Evolutionary conservation across 2,113 vertebrate genomes (phyloP).

Genomic region (Origma solitaria): DNA sequence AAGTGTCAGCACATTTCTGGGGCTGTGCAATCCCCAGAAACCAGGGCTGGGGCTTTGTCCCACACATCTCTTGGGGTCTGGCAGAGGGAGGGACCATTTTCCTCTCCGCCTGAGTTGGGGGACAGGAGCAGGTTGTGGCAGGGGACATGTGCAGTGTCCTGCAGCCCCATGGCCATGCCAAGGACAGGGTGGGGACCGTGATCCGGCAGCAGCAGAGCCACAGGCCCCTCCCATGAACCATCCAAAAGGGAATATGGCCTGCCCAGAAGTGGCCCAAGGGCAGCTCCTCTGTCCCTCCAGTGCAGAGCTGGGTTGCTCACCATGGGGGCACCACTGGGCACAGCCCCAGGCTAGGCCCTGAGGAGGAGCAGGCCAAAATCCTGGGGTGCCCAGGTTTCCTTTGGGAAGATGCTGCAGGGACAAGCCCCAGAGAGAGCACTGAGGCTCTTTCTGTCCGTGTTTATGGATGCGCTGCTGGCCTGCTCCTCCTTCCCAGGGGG

Average conservation of each 20-base stretch:
- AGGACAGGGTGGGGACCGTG: fast-evolving
- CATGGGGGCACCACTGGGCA: background rate
- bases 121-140: background rate
- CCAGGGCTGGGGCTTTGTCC: background rate
- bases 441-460: background rate
- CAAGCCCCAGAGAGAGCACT: fast-evolving
- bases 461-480: background rate
- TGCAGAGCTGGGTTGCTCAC: background rate
- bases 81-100: background rate
- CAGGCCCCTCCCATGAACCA: background rate
- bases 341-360: background rate
- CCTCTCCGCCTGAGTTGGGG: background rate
- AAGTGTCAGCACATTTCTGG: background rate
- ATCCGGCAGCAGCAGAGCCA: background rate
- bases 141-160: background rate
- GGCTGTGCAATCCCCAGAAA: background rate
- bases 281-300: background rate
- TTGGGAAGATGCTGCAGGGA: background rate
- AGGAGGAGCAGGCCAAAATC: background rate
- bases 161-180: background rate
- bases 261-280: background rate
- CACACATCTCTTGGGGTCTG: background rate
- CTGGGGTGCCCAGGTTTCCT: background rate
- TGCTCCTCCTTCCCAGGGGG: background rate
- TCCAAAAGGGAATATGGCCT: background rate